Conservation (phyloP, 2,113 vertebrate genomes). For the Cochlearius cochlearius region DNA sequence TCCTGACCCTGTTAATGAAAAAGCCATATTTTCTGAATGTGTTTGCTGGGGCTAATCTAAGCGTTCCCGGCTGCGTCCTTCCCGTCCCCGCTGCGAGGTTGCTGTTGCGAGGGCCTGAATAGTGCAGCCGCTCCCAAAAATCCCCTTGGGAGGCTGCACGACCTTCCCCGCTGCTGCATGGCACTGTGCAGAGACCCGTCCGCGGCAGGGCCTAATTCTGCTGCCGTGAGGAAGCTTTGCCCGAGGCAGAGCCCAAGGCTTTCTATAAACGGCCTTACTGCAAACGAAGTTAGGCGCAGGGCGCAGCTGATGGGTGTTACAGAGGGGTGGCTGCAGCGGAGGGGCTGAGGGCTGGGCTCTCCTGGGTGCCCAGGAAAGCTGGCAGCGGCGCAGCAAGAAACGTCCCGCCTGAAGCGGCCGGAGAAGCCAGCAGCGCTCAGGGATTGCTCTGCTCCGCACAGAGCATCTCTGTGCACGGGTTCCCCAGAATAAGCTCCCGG, state of each 20-base stretch:
- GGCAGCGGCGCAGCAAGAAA: not conserved
- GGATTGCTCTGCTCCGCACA: not conserved
- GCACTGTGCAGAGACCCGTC: not conserved
- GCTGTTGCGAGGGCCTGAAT: not conserved
- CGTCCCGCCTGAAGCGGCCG: not conserved
- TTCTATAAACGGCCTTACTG: fast-evolving
- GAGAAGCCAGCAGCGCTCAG: not conserved
- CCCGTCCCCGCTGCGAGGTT: fast-evolving
- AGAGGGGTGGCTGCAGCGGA: fast-evolving
- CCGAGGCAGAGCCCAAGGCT: not conserved
- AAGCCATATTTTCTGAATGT: constrained; percentile 61
- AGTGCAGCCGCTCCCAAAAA: fast-evolving
- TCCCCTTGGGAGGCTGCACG: not conserved
- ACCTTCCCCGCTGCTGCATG: not conserved
- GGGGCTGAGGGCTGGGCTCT: not conserved
- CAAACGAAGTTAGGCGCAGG: not conserved
- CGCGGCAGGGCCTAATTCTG: not conserved
- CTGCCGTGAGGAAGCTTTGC: not conserved
- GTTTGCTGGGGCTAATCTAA: not conserved
- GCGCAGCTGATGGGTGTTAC: not conserved
- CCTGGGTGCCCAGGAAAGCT: not conserved
- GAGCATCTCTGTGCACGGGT: fast-evolving
- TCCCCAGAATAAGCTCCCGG: not conserved
- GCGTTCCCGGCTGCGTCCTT: fast-evolving
- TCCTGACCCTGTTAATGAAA: not conserved